Base-by-base conservation (phyloP, 1,140 invertebrate genomes). In the Diorhabda elongata region DNA sequence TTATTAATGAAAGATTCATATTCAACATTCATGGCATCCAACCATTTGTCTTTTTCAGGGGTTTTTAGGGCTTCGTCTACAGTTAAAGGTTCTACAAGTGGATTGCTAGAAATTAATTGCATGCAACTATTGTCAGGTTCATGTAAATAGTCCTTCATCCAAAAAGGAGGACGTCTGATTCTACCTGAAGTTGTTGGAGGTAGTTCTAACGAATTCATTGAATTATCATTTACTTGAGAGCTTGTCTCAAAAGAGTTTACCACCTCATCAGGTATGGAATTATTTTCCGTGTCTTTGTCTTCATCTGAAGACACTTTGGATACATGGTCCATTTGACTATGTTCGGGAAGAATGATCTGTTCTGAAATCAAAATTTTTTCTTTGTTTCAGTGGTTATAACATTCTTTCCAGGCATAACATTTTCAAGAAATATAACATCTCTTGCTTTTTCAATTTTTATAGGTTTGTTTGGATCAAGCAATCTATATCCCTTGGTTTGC, bases 401-500 rank as follows among this genome's bases (percentile, higher is more conserved):
- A 26, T 26, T 26, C 26, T 26, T 26, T 26, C 26, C 26, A 26
- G 26, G 26, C 26, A 26, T 26, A 26, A 26, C 26, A 26, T 57
- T 11, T 57, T 57, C 56, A 8, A 57, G 8, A 4, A 57, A 57
- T 8, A 57, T 57, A 57, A 57, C 56, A 57, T 57, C 6, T 57
- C 56, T n/a, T 57, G 8, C 11, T n/a, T n/a, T n/a, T n/a, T n/a
- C n/a, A n/a, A n/a, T 26, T 26, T 9, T 8, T 4, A 6, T 57
- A 8, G 3, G 8, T 11, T 57, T 57, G 56, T 3, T 11, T 42
- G 60, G 60, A 42, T 42, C 60, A 61, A 42, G 26, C 6, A 42
- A 42, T 26, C 60, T 26, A 61, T 61, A 61, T 42, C 11, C 60
- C 43, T 61, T 61, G 5, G 60, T 44, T 2, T 63, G 61, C 11